A percentile compares a stretch with the other conserved stretches of the same genome.
These are phyloP conservation scores for Scelioninae gen. 1 DNA, from an alignment of 2,888 invertebrate species.

Conservation along the genomic window DNA sequence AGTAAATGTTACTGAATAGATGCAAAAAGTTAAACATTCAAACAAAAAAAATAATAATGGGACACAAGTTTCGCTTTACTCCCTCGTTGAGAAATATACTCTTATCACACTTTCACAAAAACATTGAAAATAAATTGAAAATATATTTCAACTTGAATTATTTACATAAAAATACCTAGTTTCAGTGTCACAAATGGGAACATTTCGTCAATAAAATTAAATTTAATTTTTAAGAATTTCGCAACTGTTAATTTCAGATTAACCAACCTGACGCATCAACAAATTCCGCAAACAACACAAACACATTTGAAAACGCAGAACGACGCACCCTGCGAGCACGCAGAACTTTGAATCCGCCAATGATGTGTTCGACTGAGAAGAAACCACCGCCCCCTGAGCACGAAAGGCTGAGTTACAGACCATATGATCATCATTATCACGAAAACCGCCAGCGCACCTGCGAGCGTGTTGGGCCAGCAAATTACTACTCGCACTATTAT, in stretches of 20 bases:
- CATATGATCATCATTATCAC: constrained; percentile 16
- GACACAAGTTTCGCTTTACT: no score
- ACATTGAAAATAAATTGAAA: no score
- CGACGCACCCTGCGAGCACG: constrained; percentile 48
- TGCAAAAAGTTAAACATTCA: no score
- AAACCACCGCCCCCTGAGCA: constrained; percentile 4
- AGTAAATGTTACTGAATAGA: no score
- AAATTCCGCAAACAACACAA: neutral
- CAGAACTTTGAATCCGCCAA: constrained; percentile 25
- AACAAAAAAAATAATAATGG: no score
- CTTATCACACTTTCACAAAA: no score
- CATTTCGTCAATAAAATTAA: neutral
- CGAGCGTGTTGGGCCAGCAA: constrained; percentile 6
- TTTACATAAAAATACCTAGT: no score
- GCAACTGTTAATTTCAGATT: neutral
- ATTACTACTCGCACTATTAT: constrained; percentile 16
- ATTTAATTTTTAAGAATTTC: neutral
- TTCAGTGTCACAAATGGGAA: no score
- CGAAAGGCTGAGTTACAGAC: constrained; percentile 20
- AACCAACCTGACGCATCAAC: neutral
- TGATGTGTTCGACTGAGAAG: constrained; percentile 52
- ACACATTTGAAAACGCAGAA: constrained; percentile 1
- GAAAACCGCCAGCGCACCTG: constrained; percentile 24
- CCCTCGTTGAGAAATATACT: no score
- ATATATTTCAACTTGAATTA: no score